These are phyloP conservation scores for Mesitornis unicolor DNA, from an alignment of 2,113 vertebrate genomes.

Conservation along the genomic window DNA sequence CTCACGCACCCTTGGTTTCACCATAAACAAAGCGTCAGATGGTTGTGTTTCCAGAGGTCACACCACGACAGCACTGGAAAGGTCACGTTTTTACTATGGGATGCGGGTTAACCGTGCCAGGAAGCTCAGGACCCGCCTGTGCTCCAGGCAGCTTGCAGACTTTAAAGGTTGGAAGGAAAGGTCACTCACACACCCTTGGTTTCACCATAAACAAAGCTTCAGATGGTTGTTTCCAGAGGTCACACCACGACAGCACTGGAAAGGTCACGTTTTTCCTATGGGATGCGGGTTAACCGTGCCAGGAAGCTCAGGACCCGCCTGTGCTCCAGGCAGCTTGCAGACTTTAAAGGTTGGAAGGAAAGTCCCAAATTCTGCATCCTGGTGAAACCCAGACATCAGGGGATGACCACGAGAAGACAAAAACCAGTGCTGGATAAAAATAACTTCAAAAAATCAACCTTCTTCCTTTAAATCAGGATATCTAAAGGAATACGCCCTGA, in stretches of 20 bases:
- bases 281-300: background rate
- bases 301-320: background rate
- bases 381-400: background rate
- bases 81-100: constrained; percentile 1
- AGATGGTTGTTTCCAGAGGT: background rate
- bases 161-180: background rate
- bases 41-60: background rate
- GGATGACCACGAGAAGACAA: background rate
- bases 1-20: background rate
- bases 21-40: background rate
- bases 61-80: background rate
- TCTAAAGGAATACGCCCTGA: background rate
- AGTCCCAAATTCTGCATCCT: background rate
- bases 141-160: background rate
- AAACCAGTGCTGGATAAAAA: background rate
- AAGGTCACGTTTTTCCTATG: constrained; percentile 22
- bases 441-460: too few species aligned
- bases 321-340: background rate
- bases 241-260: background rate
- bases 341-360: background rate
- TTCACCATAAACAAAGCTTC: background rate
- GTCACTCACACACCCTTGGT: too few species aligned
- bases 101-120: background rate
- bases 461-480: background rate
- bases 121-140: background rate